These are phyloP conservation scores for Pitta sordida DNA, from an alignment of 2,113 vertebrate species.

Conservation along the genomic window DNA sequence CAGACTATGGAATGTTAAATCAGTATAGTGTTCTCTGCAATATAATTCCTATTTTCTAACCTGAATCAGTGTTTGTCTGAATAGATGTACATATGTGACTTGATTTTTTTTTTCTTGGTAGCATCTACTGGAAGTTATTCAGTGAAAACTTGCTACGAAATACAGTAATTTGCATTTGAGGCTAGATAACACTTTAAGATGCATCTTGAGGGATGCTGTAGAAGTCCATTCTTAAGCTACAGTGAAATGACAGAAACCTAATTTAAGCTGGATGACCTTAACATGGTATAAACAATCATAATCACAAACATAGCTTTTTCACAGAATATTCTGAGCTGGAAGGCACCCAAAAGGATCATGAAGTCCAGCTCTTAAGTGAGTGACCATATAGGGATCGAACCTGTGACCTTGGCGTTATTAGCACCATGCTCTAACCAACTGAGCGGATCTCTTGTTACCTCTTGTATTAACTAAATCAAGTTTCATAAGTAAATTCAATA, in stretches of 20 bases:
- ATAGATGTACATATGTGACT: not conserved
- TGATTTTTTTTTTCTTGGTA: not conserved
- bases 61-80: not conserved
- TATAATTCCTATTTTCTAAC: not conserved
- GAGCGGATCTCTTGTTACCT: not conserved
- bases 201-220: not conserved
- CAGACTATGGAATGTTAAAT: not conserved
- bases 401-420: not conserved
- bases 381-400: too few species aligned
- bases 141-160: not conserved
- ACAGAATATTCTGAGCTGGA: not conserved
- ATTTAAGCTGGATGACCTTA: not conserved
- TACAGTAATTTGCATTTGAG: not conserved
- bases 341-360: not conserved
- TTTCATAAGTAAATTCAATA: not conserved
- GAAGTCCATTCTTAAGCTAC: not conserved
- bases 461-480: not conserved
- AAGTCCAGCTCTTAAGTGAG: not conserved
- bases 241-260: not conserved
- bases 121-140: not conserved
- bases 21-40: not conserved
- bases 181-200: not conserved
- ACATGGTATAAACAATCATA: not conserved
- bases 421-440: not conserved
- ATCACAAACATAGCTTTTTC: not conserved